phyloP scores from a whole-genome alignment of 2,888 invertebrate genomes.

The Drosophila falleni region DNA sequence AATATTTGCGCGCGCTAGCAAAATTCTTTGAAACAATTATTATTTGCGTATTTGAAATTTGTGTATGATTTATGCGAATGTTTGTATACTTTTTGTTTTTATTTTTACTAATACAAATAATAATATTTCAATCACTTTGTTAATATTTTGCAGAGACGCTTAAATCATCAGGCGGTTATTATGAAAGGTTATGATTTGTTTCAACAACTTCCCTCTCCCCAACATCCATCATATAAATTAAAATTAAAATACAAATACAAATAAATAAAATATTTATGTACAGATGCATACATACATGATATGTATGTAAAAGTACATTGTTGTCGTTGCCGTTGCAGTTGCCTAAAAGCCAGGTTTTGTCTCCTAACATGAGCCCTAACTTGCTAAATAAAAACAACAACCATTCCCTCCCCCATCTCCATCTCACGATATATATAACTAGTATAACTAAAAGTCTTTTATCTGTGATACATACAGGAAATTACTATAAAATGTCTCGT shows the following conservation, averaged over 20 bases:
- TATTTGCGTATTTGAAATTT: conserved; percentile 37
- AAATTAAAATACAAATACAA: conserved; percentile 11
- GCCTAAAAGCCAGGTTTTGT: conserved; percentile 71
- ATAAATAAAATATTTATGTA: conserved; percentile 1
- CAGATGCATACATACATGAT: conserved; percentile 15
- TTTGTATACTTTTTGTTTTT: conserved; percentile 38
- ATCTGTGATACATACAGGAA: conserved; percentile 72
- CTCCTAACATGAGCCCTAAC: conserved; percentile 80
- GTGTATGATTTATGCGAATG: conserved; percentile 43
- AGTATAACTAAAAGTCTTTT: conserved; percentile 20
- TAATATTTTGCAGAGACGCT: conserved; percentile 86
- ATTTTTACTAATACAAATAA: conserved; percentile 75
- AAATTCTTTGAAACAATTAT: conserved; percentile 32
- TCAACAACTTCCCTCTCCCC: conserved; percentile 65
- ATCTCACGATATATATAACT: background rate
- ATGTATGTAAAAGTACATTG: conserved; percentile 35
- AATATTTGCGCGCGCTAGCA: conserved; percentile 66
- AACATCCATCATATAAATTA: conserved; percentile 23
- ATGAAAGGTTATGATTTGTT: conserved; percentile 85
- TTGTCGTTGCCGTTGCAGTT: conserved; percentile 58
- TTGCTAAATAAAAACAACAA: conserved; percentile 56
- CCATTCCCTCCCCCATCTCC: conserved; percentile 14
- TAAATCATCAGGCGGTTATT: conserved; percentile 85
- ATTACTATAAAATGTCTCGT: conserved; percentile 88
- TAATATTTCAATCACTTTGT: conserved; percentile 83